These are phyloP conservation scores for Steatocranus sp. DNA, from an alignment of 2,797 vertebrate genomes.

Conservation along the genomic window DNA sequence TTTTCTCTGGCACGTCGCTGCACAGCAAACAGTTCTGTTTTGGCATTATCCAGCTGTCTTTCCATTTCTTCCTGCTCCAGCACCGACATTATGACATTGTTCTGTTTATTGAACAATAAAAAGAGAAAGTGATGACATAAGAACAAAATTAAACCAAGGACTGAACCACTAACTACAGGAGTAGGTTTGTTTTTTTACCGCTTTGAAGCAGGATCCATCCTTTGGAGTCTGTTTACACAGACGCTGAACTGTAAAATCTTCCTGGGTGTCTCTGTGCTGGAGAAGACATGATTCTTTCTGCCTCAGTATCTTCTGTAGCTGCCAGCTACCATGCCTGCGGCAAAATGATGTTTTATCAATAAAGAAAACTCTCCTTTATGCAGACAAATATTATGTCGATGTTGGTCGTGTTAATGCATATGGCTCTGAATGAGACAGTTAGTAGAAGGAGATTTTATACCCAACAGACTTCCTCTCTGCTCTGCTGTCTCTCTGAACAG, in stretches of 20 bases:
- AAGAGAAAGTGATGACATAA: background rate
- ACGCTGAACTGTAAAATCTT: constrained; percentile 22
- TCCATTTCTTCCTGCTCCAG: constrained; percentile 74
- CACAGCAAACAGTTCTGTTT: constrained; percentile 71
- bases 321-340: constrained; percentile 50
- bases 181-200: constrained; percentile 24
- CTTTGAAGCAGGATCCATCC: background rate
- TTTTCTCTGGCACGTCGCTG: constrained; percentile 60
- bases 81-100: constrained; percentile 18
- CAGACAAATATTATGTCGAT: background rate
- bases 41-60: constrained; percentile 64
- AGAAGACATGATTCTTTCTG: constrained; percentile 35
- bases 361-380: background rate
- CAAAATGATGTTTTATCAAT: background rate
- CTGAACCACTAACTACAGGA: background rate
- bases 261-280: constrained; percentile 42
- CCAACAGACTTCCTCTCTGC: constrained; percentile 49
- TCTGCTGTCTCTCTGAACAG: constrained; percentile 30
- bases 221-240: constrained; percentile 2
- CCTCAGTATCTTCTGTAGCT: constrained; percentile 46
- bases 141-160: background rate
- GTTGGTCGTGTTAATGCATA: background rate
- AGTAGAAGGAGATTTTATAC: constrained; percentile 33
- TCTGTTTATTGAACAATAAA: constrained; percentile 6
- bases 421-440: background rate